Evolutionary conservation across 1,140 invertebrate genomes (phyloP), one percentile per base, ranked within the genome.

Genomic region (Meloidogyne exigua): DNA sequence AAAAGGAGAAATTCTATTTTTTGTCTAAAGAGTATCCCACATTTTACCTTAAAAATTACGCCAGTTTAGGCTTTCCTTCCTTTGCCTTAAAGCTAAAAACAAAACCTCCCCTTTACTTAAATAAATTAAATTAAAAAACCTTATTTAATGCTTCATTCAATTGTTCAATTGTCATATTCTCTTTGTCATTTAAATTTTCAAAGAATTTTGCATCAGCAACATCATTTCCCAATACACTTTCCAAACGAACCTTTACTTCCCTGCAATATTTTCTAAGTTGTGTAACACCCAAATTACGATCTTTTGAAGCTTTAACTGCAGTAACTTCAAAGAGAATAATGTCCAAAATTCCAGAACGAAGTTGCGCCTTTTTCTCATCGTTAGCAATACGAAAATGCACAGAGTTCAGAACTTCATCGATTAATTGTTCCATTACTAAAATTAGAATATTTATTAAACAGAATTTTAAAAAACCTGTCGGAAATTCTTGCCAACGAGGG

Each of bases 211-310:
- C 49, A n/a, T 57, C 49, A n/a, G 49, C 49, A 18, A 57, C 49
- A 57, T 21, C 49, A n/a, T n/a, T 57, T 4, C 49, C 49, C 49
- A 57, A 57, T n/a, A 57, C 18, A 57, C 49, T n/a, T 12, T 57
- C 49, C 18, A 57, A 57, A 57, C 18, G 49, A n/a, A 57, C 18
- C 18, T 57, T 57, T 57, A 57, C 49, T 7, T 57, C 49, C 1
- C 49, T 57, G n/a, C 49, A 5, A 57, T 57, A 57, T 57, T 57
- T 57, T 57, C 49, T 12, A 1, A 57, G 18, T 15, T 18, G 5
- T n/a, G 18, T n/a, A n/a, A 57, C 49, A 57, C 49, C 49, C 49
- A 57, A 57, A n/a, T 57, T 57, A n/a, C 49, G 49, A n/a, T 57
- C 49, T n/a, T 57, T 57, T 57, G 49, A 57, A 57, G 49, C 49